Evolutionary conservation across 2,888 invertebrate species (phyloP), one percentile per base, ranked within the genome.

Genomic region (Ernsta delagoae): DNA sequence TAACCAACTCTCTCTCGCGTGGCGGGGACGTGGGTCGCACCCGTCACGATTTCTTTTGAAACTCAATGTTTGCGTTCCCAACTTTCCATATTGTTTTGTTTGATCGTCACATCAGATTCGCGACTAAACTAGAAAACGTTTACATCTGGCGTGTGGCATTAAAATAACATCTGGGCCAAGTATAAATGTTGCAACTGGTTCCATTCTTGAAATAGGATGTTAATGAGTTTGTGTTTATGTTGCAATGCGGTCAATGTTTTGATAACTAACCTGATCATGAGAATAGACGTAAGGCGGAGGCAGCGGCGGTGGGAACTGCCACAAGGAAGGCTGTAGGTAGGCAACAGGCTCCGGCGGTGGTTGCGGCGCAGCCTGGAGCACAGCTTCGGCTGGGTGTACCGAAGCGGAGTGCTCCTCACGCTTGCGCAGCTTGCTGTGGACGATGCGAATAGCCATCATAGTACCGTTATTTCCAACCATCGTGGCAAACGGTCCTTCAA

Each of bases 381-480:
- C 95, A 74, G 96, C 95, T 83, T 95, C 95, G 76, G 95, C 95
- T 71, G 96, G 95, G 81, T 96, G 96, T 77, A 95, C 95, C 81
- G 95, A 94, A 82, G 96, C 95, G 75, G 95, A 95, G 89, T 95
- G 95, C 86, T 97, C 97, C 91, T 97, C 97, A 79, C 97, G 95
- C 94, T 97, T 97, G 84, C 97, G 95, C 94, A 97, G 95, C 94
- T 97, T 97, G 94, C 97, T 97, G 95, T 97, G 97, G 94, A 97
- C 97, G 96, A 97, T 96, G 94, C 97, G 97, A 90, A 97, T 96
- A 90, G 97, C 97, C 93, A 96, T 96, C 96, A 97, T 95, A 87
- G 96, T 96, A 90, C 96, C 96, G 94, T 96, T 96, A 93, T 95
- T 96, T 91, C 97, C 97, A 91, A 97, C 97, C 97, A 97, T 97